A percentile compares a stretch with the other conserved stretches of the same genome.
Evolutionary conservation across 2,888 invertebrate genomes (phyloP).

Genomic region (Syrista parreyssii): DNA sequence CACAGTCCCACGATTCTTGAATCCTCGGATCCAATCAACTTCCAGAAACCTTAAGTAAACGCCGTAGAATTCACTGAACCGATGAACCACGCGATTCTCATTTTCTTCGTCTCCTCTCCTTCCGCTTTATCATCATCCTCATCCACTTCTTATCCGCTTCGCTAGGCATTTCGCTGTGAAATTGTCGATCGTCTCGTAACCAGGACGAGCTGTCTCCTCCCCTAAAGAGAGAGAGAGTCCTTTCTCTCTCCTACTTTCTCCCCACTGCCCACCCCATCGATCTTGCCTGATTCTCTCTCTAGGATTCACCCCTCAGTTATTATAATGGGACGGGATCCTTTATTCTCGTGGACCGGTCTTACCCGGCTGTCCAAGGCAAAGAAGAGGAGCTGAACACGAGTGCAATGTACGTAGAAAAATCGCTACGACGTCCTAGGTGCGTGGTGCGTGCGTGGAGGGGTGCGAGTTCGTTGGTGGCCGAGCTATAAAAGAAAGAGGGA

Average conservation of each 20-base stretch:
- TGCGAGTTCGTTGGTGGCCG: not conserved
- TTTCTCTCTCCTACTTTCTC: not conserved
- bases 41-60: not conserved
- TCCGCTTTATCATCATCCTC: constrained; percentile 4
- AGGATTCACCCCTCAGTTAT: not conserved
- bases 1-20: not conserved
- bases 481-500: not conserved
- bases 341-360: not conserved
- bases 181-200: not conserved
- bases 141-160: not conserved
- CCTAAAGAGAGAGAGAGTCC: not conserved
- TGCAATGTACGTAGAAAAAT: not conserved
- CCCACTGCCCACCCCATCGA: not conserved
- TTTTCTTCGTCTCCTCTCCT: constrained; percentile 4
- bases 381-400: not conserved
- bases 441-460: not conserved
- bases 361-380: not conserved
- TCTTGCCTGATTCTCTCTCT: not conserved
- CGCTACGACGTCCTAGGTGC: not conserved
- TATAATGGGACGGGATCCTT: not conserved
- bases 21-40: not conserved
- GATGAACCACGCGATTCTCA: not conserved
- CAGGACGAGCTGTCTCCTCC: not conserved
- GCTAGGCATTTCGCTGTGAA: not conserved
- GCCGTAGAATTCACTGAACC: not conserved